phyloP scores from a whole-genome alignment of 1,140 invertebrate species.

The Macrosteles quadrilineatus region DNA sequence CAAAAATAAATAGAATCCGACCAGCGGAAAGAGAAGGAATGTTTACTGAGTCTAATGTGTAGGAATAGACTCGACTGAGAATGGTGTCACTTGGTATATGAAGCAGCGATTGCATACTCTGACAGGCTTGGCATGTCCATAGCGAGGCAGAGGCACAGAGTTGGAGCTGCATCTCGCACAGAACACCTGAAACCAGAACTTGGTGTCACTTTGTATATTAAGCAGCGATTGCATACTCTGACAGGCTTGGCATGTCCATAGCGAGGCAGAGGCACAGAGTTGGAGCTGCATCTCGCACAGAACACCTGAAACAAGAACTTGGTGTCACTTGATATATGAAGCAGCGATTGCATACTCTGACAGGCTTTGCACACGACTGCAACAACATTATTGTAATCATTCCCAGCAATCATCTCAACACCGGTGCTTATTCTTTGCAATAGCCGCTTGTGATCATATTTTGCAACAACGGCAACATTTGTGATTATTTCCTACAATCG shows the following conservation, averaged over 20 bases:
- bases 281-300: conserved; percentile 89
- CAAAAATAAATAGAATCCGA: conserved; percentile 6
- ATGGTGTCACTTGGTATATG: conserved; percentile 68
- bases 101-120: conserved; percentile 94
- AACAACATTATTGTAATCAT: neutral
- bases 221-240: conserved; percentile 92
- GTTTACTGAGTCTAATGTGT: too few relatives aligned
- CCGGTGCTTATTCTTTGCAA: neutral
- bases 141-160: conserved; percentile 89
- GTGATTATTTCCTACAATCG: too few relatives aligned
- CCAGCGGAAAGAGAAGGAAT: neutral
- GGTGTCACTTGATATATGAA: conserved; percentile 73
- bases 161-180: conserved; percentile 92
- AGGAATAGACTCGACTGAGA: conserved; percentile 49
- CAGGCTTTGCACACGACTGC: conserved; percentile 66
- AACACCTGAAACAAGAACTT: conserved; percentile 69
- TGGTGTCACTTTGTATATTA: conserved; percentile 69
- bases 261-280: conserved; percentile 88
- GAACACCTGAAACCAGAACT: conserved; percentile 77
- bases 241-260: conserved; percentile 91
- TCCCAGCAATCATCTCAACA: conserved; percentile 23
- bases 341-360: conserved; percentile 93
- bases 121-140: conserved; percentile 88
- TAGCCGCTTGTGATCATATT: too few relatives aligned
- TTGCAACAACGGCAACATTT: too few relatives aligned